A percentile compares a stretch with the other conserved stretches of the same genome.
Conservation (phyloP, 1,140 invertebrate genomes). For the Gonatopus flavifemur region DNA sequence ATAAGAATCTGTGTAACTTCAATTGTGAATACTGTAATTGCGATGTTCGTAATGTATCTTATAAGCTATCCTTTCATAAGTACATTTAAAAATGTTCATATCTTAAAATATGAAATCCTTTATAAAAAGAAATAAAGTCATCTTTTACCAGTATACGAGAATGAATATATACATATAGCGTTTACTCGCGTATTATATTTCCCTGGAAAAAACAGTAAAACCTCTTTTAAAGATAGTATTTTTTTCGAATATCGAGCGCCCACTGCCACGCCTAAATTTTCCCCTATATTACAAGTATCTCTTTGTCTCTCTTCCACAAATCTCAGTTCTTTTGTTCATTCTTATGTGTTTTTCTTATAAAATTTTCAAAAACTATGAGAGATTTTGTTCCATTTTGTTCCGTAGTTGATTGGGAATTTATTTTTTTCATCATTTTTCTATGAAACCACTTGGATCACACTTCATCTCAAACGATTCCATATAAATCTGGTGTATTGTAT, state of each 20-base stretch:
- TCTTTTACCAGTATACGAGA: no score
- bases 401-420: no score
- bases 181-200: no score
- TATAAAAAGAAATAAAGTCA: constrained; percentile 4
- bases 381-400: background rate
- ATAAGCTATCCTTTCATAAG: constrained; percentile 38
- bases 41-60: constrained; percentile 49
- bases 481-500: no score
- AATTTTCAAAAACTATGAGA: background rate
- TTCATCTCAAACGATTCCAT: no score
- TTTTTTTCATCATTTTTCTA: no score
- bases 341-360: constrained; percentile 1
- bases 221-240: background rate
- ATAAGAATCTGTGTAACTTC: constrained; percentile 30
- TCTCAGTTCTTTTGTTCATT: background rate
- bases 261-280: constrained; percentile 40
- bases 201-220: background rate
- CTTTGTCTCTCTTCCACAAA: background rate
- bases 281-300: constrained; percentile 13
- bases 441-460: no score
- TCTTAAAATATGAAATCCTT: background rate
- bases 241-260: no score
- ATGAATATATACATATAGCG: no score
- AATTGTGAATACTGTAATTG: constrained; percentile 46
- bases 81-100: constrained; percentile 26